Conservation (phyloP, 2,888 invertebrate genomes). For the Aspidiotus destructor region DNA sequence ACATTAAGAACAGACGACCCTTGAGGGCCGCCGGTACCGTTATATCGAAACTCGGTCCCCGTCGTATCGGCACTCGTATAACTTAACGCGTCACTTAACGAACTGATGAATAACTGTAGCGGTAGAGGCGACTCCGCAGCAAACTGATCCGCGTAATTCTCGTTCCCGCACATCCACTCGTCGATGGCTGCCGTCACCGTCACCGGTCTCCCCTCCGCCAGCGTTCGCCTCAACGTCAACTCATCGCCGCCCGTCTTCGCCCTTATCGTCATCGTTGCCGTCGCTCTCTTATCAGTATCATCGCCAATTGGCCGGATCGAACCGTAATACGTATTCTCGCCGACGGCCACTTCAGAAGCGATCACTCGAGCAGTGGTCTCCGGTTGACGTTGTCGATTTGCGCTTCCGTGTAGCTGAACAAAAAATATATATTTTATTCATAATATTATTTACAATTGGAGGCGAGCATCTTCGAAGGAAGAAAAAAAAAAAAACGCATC, state of each 20-base stretch:
- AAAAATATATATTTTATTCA: not conserved
- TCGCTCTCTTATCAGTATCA: conserved; percentile 16
- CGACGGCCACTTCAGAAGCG: conserved; percentile 34
- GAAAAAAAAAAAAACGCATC: too few relatives aligned
- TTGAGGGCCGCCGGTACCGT: conserved; percentile 34
- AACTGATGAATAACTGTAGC: conserved; percentile 31
- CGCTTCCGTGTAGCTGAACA: conserved; percentile 22
- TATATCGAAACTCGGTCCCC: conserved; percentile 27
- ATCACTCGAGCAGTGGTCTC: conserved; percentile 17
- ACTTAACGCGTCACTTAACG: conserved; percentile 31
- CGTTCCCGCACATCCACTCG: conserved; percentile 12
- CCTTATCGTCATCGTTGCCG: conserved; percentile 9
- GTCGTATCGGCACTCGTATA: conserved; percentile 32
- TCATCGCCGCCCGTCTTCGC: not conserved
- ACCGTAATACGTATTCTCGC: conserved; percentile 35
- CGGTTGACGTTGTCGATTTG: conserved; percentile 14
- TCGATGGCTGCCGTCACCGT: conserved; percentile 21
- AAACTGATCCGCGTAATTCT: conserved; percentile 3
- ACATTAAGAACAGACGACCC: conserved; percentile 33
- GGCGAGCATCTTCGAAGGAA: too few relatives aligned
- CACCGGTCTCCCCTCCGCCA: conserved; percentile 7
- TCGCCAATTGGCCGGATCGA: conserved; percentile 34
- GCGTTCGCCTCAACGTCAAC: not conserved
- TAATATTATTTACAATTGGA: too few relatives aligned
- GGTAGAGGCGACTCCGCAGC: conserved; percentile 19